phyloP scores from a whole-genome alignment of 2,888 invertebrate genomes.

The Meteorus cinctellus region DNA sequence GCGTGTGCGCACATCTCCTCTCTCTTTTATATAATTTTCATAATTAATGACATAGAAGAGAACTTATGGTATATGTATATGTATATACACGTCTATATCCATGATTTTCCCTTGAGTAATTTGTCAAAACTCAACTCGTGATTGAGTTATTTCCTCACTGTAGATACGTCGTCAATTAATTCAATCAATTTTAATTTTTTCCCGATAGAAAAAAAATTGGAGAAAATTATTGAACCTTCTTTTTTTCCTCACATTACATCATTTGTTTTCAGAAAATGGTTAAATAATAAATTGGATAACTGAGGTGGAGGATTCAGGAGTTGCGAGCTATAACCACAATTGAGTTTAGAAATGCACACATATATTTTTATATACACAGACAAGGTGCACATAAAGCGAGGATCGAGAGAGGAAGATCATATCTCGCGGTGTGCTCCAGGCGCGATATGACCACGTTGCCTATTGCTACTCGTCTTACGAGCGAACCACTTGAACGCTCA shows the following conservation, averaged over 20 bases:
- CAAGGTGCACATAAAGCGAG: slow-evolving; percentile 23
- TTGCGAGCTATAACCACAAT: neutral
- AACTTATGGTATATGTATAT: neutral
- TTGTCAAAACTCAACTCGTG: slow-evolving; percentile 20
- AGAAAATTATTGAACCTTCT: neutral
- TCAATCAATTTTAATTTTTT: neutral
- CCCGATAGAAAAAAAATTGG: neutral
- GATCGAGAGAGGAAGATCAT: slow-evolving; percentile 57
- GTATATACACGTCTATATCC: neutral
- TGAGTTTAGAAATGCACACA: slow-evolving; percentile 25
- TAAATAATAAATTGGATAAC: neutral
- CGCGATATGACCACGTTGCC: slow-evolving; percentile 67
- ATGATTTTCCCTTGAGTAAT: slow-evolving; percentile 6
- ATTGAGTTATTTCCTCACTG: slow-evolving; percentile 20
- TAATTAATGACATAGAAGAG: slow-evolving; percentile 22
- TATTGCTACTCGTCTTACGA: slow-evolving; percentile 68
- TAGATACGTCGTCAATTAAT: slow-evolving; percentile 12
- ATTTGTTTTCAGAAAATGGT: neutral
- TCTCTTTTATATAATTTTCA: slow-evolving; percentile 28
- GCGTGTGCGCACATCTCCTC: slow-evolving; percentile 20
- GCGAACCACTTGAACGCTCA: slow-evolving; percentile 46
- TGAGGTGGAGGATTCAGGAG: too few relatives aligned
- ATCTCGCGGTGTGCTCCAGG: slow-evolving; percentile 61
- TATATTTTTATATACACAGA: slow-evolving; percentile 9
- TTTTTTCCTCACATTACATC: neutral